Percentiles rank a stretch among this genome's conserved stretches.
Evolutionary conservation across 1,140 invertebrate species (phyloP).

Genomic region (Penaeus indicus): DNA sequence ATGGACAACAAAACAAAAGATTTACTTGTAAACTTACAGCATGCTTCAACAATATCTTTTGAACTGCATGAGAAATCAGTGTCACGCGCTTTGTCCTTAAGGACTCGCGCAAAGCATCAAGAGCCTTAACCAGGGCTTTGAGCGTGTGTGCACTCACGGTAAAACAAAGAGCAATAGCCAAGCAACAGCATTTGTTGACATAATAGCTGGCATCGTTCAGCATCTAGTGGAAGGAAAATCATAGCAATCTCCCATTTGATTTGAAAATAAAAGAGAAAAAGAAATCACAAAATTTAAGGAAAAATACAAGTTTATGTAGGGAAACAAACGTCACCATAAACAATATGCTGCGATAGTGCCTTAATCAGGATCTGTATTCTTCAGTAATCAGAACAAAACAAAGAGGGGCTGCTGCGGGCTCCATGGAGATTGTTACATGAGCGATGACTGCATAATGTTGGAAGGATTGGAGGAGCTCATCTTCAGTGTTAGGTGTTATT

Average conservation of each 20-base stretch:
- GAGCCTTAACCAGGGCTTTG: conserved; percentile 75
- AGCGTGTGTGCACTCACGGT: conserved; percentile 80
- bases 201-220: conserved; percentile 83
- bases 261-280: background rate
- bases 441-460: conserved; percentile 27
- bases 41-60: conserved; percentile 81
- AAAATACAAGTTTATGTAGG: background rate
- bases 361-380: conserved; percentile 87
- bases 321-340: conserved; percentile 78
- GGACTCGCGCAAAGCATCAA: conserved; percentile 78
- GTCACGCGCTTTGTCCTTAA: conserved; percentile 77
- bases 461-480: conserved; percentile 53
- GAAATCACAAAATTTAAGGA: background rate
- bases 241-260: background rate
- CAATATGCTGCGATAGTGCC: conserved; percentile 86
- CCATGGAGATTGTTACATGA: conserved; percentile 73
- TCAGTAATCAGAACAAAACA: conserved; percentile 86
- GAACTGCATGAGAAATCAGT: conserved; percentile 84
- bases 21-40: conserved; percentile 75
- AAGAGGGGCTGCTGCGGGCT: conserved; percentile 79
- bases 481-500: conserved; percentile 50
- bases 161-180: conserved; percentile 86
- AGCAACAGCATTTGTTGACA: conserved; percentile 90
- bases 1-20: background rate
- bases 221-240: conserved; percentile 76